Evolutionary conservation across 2,888 invertebrate species (phyloP).

Genomic region (Malacosoma neustria): DNA sequence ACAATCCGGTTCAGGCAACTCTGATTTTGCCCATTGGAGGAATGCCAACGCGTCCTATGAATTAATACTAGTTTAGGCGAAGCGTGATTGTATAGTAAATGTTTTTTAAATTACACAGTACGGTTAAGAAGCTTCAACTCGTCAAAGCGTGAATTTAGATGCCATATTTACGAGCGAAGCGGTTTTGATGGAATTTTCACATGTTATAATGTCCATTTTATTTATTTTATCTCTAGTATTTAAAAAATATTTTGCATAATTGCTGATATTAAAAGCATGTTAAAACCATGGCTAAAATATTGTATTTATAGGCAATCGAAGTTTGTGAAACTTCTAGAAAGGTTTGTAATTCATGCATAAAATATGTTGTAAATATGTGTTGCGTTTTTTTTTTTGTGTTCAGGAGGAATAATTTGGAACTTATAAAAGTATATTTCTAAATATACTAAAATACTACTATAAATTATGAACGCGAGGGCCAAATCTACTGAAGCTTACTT

Average conservation of each 20-base stretch:
- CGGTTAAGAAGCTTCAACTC: neutral
- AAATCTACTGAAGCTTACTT: neutral
- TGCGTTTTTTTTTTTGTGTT: neutral
- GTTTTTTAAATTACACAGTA: neutral
- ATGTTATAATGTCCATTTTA: neutral
- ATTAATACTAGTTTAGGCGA: conserved; percentile 50
- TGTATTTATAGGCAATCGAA: too few relatives aligned
- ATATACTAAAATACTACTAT: neutral
- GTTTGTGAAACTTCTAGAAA: neutral
- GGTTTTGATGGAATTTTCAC: neutral
- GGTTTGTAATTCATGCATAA: neutral
- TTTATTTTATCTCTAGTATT: neutral
- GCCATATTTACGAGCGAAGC: neutral
- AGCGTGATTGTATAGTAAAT: conserved; percentile 34
- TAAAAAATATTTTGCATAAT: neutral
- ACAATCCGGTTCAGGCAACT: conserved; percentile 54
- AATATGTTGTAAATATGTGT: neutral
- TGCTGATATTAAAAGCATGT: too few relatives aligned
- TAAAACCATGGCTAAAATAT: too few relatives aligned
- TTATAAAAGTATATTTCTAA: neutral
- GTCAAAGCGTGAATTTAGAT: neutral
- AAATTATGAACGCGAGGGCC: neutral
- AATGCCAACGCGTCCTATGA: conserved; percentile 69
- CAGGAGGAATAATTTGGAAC: neutral
- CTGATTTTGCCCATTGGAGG: conserved; percentile 58